Evolutionary conservation across 2,797 vertebrate species (phyloP).

Genomic region (Morelia viridis): DNA sequence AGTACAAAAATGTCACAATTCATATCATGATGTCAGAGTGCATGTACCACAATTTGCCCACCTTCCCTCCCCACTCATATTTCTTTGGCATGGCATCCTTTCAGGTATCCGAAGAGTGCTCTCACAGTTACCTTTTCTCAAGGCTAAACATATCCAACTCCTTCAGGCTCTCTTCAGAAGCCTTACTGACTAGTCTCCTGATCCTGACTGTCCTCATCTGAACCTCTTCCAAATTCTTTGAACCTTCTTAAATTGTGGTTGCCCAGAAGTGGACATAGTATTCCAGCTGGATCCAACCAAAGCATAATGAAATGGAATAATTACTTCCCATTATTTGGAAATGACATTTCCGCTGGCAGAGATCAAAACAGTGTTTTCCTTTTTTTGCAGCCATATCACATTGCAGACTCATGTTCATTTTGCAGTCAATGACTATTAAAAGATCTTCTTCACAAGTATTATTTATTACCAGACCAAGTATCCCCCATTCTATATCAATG

Average conservation of each 20-base stretch:
- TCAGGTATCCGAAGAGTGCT: neutral
- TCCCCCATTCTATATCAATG: too few species aligned
- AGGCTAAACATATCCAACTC: neutral
- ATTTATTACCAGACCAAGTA: too few species aligned
- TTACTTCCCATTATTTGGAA: neutral
- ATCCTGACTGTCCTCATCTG: neutral
- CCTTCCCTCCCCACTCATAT: neutral
- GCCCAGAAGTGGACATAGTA: neutral
- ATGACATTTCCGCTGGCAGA: neutral
- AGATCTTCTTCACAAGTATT: too few species aligned
- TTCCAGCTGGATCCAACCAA: neutral
- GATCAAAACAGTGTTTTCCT: neutral
- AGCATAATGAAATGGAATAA: neutral
- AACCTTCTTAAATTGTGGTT: neutral
- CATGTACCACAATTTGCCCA: neutral
- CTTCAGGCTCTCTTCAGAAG: neutral
- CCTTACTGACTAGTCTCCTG: neutral
- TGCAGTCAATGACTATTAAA: neutral
- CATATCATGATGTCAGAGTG: neutral
- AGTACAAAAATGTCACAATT: neutral
- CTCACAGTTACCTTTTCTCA: neutral
- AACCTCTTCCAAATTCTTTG: neutral
- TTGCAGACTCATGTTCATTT: neutral
- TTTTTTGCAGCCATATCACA: neutral
- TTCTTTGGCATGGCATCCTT: neutral